A percentile compares a stretch with the other conserved stretches of the same genome.
These are phyloP conservation scores for Alethe diademata DNA, from an alignment of 2,113 vertebrate species.

Conservation along the genomic window DNA sequence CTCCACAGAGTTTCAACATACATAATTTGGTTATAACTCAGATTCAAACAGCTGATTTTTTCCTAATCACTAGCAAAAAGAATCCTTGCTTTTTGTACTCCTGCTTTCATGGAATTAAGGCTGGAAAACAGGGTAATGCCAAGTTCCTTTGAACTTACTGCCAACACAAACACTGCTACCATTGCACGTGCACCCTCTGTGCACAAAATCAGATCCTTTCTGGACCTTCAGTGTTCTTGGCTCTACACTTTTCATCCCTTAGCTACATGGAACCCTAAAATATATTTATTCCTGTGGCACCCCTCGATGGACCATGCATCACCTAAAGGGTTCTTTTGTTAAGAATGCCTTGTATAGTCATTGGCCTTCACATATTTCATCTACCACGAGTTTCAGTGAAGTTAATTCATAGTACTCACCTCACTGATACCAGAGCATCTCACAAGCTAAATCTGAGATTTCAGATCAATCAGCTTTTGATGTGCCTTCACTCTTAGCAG, in stretches of 20 bases:
- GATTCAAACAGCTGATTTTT: not conserved
- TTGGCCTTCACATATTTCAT: not conserved
- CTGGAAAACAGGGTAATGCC: not conserved
- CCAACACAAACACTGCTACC: not conserved
- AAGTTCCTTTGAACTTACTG: not conserved
- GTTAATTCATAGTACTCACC: not conserved
- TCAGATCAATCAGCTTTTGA: not conserved
- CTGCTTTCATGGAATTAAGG: not conserved
- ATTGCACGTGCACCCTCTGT: not conserved
- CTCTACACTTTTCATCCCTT: not conserved
- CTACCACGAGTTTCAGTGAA: not conserved
- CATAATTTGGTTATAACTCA: constrained; percentile 5
- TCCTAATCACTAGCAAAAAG: not conserved
- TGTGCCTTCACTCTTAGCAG: not conserved
- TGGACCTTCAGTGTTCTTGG: not conserved
- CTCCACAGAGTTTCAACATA: not conserved
- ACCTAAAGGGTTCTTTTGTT: not conserved
- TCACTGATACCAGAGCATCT: not conserved
- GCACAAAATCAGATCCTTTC: not conserved
- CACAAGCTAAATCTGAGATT: not conserved
- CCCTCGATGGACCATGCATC: fast-evolving
- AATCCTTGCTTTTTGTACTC: not conserved
- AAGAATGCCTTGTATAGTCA: not conserved
- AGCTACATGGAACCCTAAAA: not conserved
- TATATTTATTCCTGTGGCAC: not conserved